Percentiles rank a stretch among this genome's conserved stretches.
Conservation (phyloP, 2,113 vertebrate species). For the Cephalopterus ornatus region DNA sequence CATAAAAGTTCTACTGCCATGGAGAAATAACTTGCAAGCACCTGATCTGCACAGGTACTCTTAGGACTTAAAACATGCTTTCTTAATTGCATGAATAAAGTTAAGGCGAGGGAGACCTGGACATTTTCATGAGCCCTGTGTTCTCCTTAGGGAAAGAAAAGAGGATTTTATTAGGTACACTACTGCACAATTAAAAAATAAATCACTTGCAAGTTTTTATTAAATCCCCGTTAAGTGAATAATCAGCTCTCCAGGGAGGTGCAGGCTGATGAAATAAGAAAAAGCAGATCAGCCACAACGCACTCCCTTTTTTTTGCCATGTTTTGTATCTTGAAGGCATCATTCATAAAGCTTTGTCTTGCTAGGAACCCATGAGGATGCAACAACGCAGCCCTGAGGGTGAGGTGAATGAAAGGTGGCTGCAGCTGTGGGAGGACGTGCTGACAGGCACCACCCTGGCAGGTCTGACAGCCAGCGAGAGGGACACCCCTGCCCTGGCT, state of each 20-base stretch:
- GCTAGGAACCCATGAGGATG: neutral
- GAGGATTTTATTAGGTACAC: neutral
- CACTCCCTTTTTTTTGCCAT: neutral
- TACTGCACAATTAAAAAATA: neutral
- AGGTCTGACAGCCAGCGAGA: neutral
- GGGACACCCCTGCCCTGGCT: neutral
- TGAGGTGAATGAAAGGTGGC: neutral
- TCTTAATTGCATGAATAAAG: neutral
- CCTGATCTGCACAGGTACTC: neutral
- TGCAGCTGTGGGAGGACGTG: neutral
- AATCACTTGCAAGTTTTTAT: constrained; percentile 14
- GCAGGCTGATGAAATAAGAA: neutral
- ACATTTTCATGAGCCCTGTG: neutral
- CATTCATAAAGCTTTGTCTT: neutral
- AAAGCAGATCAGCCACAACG: neutral
- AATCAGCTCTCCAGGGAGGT: neutral
- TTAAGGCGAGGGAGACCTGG: neutral
- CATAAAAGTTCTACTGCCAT: neutral
- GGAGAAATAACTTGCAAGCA: neutral
- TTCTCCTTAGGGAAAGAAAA: neutral
- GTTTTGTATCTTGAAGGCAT: neutral
- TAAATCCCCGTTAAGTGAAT: neutral
- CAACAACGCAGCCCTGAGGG: neutral
- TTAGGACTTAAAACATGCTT: neutral
- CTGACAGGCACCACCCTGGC: neutral